A percentile compares a stretch with the other conserved stretches of the same genome.
Conservation (phyloP, 2,797 vertebrate species). For the Cryptoblepharus egeriae region DNA sequence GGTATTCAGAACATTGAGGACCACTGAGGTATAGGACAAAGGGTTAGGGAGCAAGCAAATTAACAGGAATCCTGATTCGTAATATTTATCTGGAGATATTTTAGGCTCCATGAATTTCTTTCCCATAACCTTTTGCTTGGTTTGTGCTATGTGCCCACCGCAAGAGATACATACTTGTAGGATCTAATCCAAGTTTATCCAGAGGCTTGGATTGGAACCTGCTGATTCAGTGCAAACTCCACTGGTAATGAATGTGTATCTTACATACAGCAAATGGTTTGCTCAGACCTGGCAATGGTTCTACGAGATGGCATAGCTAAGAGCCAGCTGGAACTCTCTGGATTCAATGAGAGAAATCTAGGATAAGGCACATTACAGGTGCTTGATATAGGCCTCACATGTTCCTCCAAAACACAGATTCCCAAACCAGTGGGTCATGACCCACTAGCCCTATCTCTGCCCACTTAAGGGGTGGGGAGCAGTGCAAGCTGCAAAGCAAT, state of each 20-base stretch:
- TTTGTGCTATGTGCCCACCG: background rate
- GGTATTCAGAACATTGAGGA: no score
- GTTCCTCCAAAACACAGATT: no score
- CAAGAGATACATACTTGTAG: slow-evolving; percentile 19
- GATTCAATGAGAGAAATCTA: background rate
- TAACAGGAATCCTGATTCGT: background rate
- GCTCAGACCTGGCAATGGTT: slow-evolving; percentile 20
- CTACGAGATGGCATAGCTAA: slow-evolving; percentile 38
- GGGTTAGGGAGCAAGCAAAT: background rate
- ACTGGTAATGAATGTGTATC: rapidly evolving
- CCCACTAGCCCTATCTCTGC: no score
- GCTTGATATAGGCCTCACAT: background rate
- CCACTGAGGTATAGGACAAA: no score
- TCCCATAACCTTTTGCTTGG: background rate
- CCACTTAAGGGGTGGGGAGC: no score
- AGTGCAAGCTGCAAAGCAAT: no score
- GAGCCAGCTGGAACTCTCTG: background rate
- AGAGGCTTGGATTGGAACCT: slow-evolving; percentile 7
- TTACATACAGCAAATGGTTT: rapidly evolving
- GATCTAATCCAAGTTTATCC: slow-evolving; percentile 12
- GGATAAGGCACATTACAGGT: background rate
- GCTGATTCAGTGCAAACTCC: slow-evolving; percentile 23
- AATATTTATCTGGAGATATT: background rate
- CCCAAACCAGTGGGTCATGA: no score
- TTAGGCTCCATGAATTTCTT: background rate